Percentiles rank a stretch among this genome's conserved stretches.
These are phyloP conservation scores for Astropecten irregularis DNA, from an alignment of 53 echinoderm and acorn worm species.

Conservation along the genomic window DNA sequence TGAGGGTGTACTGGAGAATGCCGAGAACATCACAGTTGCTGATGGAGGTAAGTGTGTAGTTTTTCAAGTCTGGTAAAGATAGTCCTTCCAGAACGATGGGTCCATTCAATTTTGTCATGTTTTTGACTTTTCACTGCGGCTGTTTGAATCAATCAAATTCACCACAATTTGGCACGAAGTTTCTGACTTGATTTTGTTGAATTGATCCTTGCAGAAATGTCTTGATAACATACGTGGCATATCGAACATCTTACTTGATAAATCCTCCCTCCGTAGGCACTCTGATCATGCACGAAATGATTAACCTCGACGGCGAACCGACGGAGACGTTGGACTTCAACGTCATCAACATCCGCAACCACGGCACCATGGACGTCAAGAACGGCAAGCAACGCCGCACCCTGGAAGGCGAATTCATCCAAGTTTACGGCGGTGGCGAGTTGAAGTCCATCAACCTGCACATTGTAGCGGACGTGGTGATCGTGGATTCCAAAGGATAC, in stretches of 20 bases:
- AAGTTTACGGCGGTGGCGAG: slow-evolving; percentile 80
- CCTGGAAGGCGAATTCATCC: slow-evolving; percentile 70
- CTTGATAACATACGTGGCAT: too few relatives aligned
- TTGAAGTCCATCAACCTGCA: slow-evolving; percentile 74
- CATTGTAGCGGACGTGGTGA: slow-evolving; percentile 71
- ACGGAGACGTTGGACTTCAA: slow-evolving; percentile 76
- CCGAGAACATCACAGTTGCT: slow-evolving; percentile 79
- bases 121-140: too few relatives aligned
- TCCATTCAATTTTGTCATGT: too few relatives aligned
- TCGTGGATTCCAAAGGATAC: slow-evolving; percentile 80
- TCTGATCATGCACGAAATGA: slow-evolving; percentile 93
- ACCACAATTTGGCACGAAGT: too few relatives aligned
- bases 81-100: too few relatives aligned
- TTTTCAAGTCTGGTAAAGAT: neutral
- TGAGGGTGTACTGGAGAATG: slow-evolving; percentile 82
- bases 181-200: too few relatives aligned
- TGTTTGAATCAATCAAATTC: too few relatives aligned
- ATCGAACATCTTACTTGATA: too few relatives aligned
- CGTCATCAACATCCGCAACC: slow-evolving; percentile 78
- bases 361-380: slow-evolving; percentile 76
- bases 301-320: slow-evolving; percentile 66
- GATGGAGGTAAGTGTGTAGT: slow-evolving; percentile 69
- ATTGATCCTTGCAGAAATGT: too few relatives aligned
- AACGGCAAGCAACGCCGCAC: slow-evolving; percentile 72
- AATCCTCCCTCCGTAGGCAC: too few relatives aligned